Percentiles rank a stretch among this genome's conserved stretches.
These are phyloP conservation scores for Tridacna crocea DNA, from an alignment of 2,888 invertebrate genomes.

Conservation along the genomic window DNA sequence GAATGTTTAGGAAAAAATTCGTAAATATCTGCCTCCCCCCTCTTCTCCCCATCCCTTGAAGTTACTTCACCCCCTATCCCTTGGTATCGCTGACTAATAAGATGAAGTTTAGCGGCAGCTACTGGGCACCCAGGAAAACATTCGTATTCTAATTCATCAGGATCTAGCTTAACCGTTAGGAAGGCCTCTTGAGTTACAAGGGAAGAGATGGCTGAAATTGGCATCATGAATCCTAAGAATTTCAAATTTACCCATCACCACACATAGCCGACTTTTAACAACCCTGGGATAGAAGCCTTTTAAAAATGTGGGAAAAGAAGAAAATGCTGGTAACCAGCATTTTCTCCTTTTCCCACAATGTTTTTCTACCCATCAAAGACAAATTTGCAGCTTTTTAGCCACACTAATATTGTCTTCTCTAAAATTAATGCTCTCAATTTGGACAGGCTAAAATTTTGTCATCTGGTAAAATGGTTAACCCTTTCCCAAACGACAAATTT, in stretches of 20 bases:
- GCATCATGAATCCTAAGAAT: background rate
- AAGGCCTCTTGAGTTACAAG: background rate
- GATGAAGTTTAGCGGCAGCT: background rate
- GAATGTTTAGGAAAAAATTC: background rate
- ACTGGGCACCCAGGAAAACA: slow-evolving; percentile 14
- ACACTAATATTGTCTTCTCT: too few relatives aligned
- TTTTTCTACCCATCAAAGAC: too few relatives aligned
- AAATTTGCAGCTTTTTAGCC: too few relatives aligned
- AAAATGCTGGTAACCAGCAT: too few relatives aligned
- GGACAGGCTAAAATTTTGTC: too few relatives aligned
- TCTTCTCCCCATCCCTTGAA: slow-evolving; percentile 2
- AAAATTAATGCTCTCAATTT: too few relatives aligned
- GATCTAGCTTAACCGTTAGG: background rate
- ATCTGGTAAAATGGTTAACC: too few relatives aligned
- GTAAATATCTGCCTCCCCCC: background rate
- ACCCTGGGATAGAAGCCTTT: too few relatives aligned
- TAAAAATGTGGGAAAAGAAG: too few relatives aligned
- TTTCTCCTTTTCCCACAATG: background rate
- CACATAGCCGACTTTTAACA: too few relatives aligned
- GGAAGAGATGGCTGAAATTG: background rate
- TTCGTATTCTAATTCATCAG: slow-evolving; percentile 9
- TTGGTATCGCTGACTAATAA: background rate
- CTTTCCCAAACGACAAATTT: too few relatives aligned
- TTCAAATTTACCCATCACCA: background rate
- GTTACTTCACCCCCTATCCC: background rate